Conservation (phyloP, 2,113 vertebrate species). For the Isichthys henryi region DNA sequence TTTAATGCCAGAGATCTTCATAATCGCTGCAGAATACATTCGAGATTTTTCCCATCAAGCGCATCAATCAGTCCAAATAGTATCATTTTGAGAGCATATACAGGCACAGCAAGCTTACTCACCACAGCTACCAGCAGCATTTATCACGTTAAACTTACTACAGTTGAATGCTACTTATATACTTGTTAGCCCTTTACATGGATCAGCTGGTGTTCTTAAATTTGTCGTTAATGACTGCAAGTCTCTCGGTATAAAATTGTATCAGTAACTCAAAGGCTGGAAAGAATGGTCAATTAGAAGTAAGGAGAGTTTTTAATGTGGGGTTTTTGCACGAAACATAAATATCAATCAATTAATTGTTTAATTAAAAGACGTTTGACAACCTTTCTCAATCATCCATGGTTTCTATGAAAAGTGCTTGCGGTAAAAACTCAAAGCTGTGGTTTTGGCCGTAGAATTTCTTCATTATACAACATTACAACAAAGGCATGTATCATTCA, state of each 20-base stretch:
- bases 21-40: conserved; percentile 18
- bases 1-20: conserved; percentile 40
- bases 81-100: neutral
- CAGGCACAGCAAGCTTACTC: neutral
- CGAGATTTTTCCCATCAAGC: neutral
- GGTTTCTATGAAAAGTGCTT: neutral
- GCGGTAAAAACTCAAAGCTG: neutral
- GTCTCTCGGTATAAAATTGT: neutral
- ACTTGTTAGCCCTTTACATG: neutral
- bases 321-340: neutral
- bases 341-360: neutral
- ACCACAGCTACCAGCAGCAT: neutral
- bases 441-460: neutral
- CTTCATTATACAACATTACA: neutral
- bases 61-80: neutral
- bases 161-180: neutral
- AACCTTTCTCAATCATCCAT: neutral
- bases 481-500: neutral
- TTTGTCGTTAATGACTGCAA: neutral
- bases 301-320: neutral
- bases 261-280: neutral
- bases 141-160: neutral
- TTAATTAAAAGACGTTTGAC: neutral
- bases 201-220: neutral
- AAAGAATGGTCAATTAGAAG: neutral